These are phyloP conservation scores for Dinothrombium tinctorium DNA, from an alignment of 1,140 invertebrate genomes.

Conservation along the genomic window DNA sequence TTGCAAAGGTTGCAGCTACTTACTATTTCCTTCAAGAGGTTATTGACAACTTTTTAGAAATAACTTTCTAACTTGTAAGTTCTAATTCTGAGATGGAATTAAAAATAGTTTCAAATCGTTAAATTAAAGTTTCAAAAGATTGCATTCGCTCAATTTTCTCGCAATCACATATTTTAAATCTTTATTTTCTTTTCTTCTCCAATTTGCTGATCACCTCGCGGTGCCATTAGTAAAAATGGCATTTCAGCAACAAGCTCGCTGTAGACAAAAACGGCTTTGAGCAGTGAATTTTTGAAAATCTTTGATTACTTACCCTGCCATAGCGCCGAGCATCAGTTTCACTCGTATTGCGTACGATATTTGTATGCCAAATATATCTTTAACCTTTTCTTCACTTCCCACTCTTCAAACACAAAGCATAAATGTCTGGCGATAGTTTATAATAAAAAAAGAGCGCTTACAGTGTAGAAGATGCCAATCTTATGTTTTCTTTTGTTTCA, in stretches of 20 bases:
- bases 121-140: too few species aligned
- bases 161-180: too few species aligned
- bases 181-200: too few species aligned
- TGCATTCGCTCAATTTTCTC: too few species aligned
- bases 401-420: not conserved
- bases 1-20: too few species aligned
- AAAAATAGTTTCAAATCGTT: too few species aligned
- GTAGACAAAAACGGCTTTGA: not conserved
- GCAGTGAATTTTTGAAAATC: not conserved
- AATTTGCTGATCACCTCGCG: conserved; percentile 26
- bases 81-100: too few species aligned
- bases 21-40: too few species aligned
- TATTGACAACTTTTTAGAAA: too few species aligned
- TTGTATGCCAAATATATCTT: conserved; percentile 66
- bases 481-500: conserved; percentile 6
- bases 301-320: conserved; percentile 36
- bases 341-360: conserved; percentile 81
- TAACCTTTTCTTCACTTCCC: conserved; percentile 30
- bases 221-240: conserved; percentile 93
- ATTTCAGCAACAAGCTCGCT: conserved; percentile 76
- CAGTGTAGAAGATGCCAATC: conserved; percentile 13
- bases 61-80: too few species aligned
- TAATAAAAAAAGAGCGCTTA: conserved; percentile 4
- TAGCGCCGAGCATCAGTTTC: conserved; percentile 71
- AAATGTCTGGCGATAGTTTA: not conserved